These are phyloP conservation scores for Abrostola triplasia DNA, from an alignment of 2,888 invertebrate species.

Conservation along the genomic window DNA sequence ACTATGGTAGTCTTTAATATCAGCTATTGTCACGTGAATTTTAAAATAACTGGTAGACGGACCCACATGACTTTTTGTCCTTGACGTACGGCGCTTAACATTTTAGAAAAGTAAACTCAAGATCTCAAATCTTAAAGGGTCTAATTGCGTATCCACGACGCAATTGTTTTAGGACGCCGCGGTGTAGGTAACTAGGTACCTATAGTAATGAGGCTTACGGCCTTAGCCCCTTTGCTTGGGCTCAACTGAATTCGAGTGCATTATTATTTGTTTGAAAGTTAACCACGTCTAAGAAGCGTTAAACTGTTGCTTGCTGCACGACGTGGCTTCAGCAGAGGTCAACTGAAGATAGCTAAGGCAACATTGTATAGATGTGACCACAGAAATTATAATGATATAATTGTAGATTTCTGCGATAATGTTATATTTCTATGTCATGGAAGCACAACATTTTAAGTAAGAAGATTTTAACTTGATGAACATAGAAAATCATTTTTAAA, in stretches of 20 bases:
- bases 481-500: too few relatives aligned
- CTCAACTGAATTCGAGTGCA: conserved; percentile 44
- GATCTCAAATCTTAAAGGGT: conserved; percentile 62
- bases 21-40: not conserved
- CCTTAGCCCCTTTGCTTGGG: conserved; percentile 75
- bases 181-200: conserved; percentile 31
- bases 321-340: conserved; percentile 36
- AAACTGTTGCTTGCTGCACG: conserved; percentile 40
- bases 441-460: too few relatives aligned
- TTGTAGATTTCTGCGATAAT: too few relatives aligned
- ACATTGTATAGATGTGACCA: conserved; percentile 7
- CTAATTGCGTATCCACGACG: conserved; percentile 79
- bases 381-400: not conserved
- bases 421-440: too few relatives aligned
- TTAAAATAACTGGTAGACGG: not conserved
- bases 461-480: too few relatives aligned
- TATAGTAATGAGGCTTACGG: conserved; percentile 71
- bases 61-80: conserved; percentile 2
- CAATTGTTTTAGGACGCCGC: conserved; percentile 75
- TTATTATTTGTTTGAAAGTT: conserved; percentile 47
- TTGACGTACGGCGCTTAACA: conserved; percentile 16
- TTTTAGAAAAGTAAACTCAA: conserved; percentile 50
- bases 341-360: conserved; percentile 1
- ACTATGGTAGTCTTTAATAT: not conserved
- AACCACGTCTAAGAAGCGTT: conserved; percentile 32